Evolutionary conservation across 2,113 vertebrate genomes (phyloP), one percentile per base, ranked within the genome.

Genomic region (Leptobrachium leishanense): DNA sequence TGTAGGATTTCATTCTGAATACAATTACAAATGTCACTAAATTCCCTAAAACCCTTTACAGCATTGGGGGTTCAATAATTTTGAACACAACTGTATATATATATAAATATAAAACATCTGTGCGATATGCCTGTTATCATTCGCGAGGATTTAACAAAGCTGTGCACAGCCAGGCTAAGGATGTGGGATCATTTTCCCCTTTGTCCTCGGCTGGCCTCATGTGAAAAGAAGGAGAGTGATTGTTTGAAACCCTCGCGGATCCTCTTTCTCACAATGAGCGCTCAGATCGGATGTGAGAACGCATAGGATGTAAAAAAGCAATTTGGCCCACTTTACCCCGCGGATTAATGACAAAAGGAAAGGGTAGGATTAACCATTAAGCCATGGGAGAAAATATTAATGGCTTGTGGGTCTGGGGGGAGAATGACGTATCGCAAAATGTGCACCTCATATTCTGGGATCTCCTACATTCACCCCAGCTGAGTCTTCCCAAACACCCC

Each of bases 141-240:
- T 46, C 44, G 8, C 3, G 3, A 46, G 44, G 44, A 46, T 8
- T 42, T 63, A 68, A 57, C 50, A 44, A 69, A 77, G 46, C 54
- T 53, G 20, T 43, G 43, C 40, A 43, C 11, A 2, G 13, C 9
- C 3, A 43, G 3, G 65, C 15, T 43, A 39, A 6, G 57, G 75
- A 50, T 64, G 64, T 54, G 75, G 53, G 65, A 69, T 68, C 31
- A n/a, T n/a, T 59, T 54, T 68, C 54, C 43, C 67, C 55, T 57
- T 57, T 77, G 65, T 69, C 76, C 76, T 77, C 55, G 57, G 6
- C 46, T 77, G 67, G 76, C 76, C 76, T 50, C 20, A 11, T 11
- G 42, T 70, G 54, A 77, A 53, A 41, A 46, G 76, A 77, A 70
- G n/a, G 31, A 9, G 59, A 15, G 20, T 46, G 39, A 44, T 76